Evolutionary conservation across 2,113 vertebrate species (phyloP).

Genomic region (Odocoileus virginianus): DNA sequence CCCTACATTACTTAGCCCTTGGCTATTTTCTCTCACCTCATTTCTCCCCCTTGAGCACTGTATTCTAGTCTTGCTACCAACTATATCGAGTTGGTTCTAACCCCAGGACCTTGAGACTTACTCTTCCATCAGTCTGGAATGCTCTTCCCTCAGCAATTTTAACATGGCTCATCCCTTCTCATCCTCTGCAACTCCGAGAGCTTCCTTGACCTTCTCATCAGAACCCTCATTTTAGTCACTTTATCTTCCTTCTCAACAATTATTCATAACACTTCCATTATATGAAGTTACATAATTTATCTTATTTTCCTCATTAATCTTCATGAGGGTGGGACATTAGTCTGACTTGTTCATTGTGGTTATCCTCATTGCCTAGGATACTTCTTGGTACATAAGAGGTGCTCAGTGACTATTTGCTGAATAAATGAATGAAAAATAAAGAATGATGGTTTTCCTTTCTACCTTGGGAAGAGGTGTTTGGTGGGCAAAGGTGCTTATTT

Average conservation of each 20-base stretch:
- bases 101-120: neutral
- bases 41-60: neutral
- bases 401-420: neutral
- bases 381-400: neutral
- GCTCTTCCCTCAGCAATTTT: neutral
- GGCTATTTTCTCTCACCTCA: neutral
- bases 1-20: neutral
- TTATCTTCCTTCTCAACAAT: neutral
- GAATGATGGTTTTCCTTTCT: neutral
- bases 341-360: neutral
- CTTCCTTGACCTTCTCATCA: neutral
- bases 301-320: neutral
- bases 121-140: neutral
- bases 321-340: neutral
- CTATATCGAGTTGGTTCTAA: neutral
- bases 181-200: neutral
- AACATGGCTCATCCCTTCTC: neutral
- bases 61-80: neutral
- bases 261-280: neutral
- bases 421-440: constrained; percentile 14
- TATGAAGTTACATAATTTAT: neutral
- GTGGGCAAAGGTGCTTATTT: neutral
- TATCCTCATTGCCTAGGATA: neutral
- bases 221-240: neutral
- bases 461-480: neutral